These are phyloP conservation scores for Chaetorhynchus papuensis DNA, from an alignment of 2,113 vertebrate species.

Conservation along the genomic window DNA sequence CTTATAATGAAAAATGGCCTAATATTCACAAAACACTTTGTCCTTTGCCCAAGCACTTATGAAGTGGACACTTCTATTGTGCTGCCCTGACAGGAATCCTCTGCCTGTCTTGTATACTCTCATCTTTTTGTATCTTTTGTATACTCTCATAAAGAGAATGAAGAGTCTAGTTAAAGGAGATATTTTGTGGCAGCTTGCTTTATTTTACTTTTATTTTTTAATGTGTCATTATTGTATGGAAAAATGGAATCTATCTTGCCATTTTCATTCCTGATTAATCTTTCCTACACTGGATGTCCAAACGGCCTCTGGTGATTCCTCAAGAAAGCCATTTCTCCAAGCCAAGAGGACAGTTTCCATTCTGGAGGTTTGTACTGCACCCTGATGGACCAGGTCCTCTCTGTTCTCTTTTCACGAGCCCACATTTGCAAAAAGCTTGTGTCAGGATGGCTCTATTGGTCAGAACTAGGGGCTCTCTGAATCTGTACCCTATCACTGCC, in stretches of 20 bases:
- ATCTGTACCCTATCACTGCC: not conserved
- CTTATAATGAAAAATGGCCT: not conserved
- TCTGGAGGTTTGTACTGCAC: not conserved
- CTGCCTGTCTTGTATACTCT: too few relatives aligned
- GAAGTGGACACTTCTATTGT: not conserved
- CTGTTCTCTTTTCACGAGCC: not conserved
- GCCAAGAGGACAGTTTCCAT: not conserved
- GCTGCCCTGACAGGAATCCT: not conserved
- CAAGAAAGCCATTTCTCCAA: not conserved
- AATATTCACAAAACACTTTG: not conserved
- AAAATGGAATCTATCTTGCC: not conserved
- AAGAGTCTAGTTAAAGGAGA: not conserved
- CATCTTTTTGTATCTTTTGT: not conserved
- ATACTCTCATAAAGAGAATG: not conserved
- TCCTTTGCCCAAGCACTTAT: not conserved
- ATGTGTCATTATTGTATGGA: not conserved
- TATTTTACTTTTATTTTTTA: not conserved
- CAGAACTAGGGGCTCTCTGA: not conserved
- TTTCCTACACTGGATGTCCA: not conserved
- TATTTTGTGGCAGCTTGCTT: not conserved
- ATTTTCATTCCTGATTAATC: not conserved
- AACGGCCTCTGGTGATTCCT: not conserved
- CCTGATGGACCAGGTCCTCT: not conserved
- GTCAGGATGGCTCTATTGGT: not conserved
- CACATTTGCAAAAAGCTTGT: not conserved